Base-by-base conservation (phyloP, 2,888 invertebrate genomes). In the Cheilosia urbana region DNA sequence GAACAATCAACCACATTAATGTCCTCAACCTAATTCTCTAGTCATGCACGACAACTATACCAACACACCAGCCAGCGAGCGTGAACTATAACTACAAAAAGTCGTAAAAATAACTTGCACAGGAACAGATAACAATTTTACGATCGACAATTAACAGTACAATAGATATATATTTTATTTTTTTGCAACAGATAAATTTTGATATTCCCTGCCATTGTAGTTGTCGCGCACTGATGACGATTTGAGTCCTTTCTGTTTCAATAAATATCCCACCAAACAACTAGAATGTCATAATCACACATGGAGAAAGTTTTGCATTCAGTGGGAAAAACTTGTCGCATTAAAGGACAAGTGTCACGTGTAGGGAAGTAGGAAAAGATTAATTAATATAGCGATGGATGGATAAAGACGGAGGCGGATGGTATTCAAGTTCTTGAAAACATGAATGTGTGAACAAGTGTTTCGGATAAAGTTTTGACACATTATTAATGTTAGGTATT, bases 81-180 rank as follows among this genome's bases (percentile, higher is more conserved):
- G 30, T 9, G 2, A 30, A 30, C 30, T 30, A 30, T 30, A 30
- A 30, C 9, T 30, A 2, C 30, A 7, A 30, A 49, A 65, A 65
- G 58, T 65, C 76, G 30, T 81, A 76, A 81, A 81, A 69, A 11
- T 49, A 55, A 53, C 30, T 9, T 65, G 51, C 63, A 71, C 27
- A 42, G 63, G 57, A 51, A 21, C 27, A 81, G 81, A 81, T 81
- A 81, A 58, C 77, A 58, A 40, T 76, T 81, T 81, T 69, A 81
- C 69, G 77, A 81, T 69, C 76, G 19, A 55, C 66, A 82, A 66
- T 82, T 78, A 82, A 78, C 72, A n/a, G n/a, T n/a, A n/a, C n/a
- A n/a, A n/a, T n/a, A n/a, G 82, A 55, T 78, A 37, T 13, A 4
- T 49, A 19, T 49, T 21, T 49, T 21, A 19, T 49, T 49, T 77